Base-by-base conservation (phyloP, 1,140 invertebrate species). In the Ditylenchus dipsaci region DNA sequence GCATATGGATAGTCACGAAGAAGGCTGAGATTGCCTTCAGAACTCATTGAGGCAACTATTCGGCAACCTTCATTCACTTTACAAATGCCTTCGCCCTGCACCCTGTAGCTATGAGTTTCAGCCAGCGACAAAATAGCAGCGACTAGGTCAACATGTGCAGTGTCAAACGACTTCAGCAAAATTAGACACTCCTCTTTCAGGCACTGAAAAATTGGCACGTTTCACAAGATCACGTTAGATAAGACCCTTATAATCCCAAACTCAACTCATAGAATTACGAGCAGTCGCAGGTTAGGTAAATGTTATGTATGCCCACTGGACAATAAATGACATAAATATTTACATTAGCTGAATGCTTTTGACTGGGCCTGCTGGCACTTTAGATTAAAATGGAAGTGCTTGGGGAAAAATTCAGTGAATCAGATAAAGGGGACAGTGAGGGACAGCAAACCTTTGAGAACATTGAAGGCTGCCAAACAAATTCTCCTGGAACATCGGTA, bases 401-500 rank as follows among this genome's bases (percentile, higher is more conserved):
- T n/a, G n/a, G n/a, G n/a, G n/a, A n/a, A n/a, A n/a, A n/a, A n/a
- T n/a, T n/a, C n/a, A 27, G 19, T 49, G 47, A 72, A 21, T 23
- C 27, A 45, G 45, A 23, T 62, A 53, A 19, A 42, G 63, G 23
- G 23, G 30, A 23, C 21, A n/a, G 15, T 17, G 15, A 26, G 8
- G n/a, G 23, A 26, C 1, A 53, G 23, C 49, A 53, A 47, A 89
- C 90, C 85, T 90, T 88, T 7, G 92, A 91, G 27, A 96, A 83
- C 63, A 91, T 89, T 49, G 95, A 95, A 8, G 94, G 89, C 75
- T 91, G 88, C 95, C 95, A 99, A 30, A 93, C 84, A 86, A 99
- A 99, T 85, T 98, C 91, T 43, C 95, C 95, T 3, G 94, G 94
- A 42, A 95, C 87, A 82, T 97, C 93, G 0, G 95, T 95, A 83